Conservation (phyloP, 2,888 invertebrate species). For the Xylota sylvarum region DNA sequence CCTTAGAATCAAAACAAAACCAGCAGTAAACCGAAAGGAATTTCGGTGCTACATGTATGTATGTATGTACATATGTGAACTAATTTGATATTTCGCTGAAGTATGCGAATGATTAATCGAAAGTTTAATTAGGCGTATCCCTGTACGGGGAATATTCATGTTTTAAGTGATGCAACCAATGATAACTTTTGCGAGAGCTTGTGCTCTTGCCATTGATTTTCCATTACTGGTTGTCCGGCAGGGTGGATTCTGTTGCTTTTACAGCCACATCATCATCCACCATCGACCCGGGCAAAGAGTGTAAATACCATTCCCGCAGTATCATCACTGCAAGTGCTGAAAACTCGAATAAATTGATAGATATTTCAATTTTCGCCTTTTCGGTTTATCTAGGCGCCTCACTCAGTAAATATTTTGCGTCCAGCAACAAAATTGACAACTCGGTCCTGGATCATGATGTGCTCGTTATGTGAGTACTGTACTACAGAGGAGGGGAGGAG, state of each 20-base stretch:
- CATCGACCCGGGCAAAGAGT: constrained; percentile 24
- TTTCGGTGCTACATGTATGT: background rate
- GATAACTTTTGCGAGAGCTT: constrained; percentile 71
- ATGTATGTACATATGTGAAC: background rate
- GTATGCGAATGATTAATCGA: constrained; percentile 78
- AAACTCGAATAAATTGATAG: constrained; percentile 73
- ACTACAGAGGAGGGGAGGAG: constrained; percentile 1
- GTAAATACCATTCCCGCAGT: constrained; percentile 63
- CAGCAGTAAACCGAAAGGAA: constrained; percentile 1
- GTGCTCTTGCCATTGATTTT: constrained; percentile 76
- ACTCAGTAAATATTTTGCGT: constrained; percentile 71
- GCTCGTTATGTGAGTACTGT: constrained; percentile 38
- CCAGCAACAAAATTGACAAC: constrained; percentile 65
- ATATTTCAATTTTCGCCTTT: constrained; percentile 75
- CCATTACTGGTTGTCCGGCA: constrained; percentile 60
- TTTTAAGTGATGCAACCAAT: constrained; percentile 72
- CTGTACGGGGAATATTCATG: constrained; percentile 62
- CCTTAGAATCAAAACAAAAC: background rate
- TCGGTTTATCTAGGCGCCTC: constrained; percentile 71
- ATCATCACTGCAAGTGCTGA: constrained; percentile 73
- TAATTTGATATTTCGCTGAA: constrained; percentile 71
- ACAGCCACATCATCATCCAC: constrained; percentile 41
- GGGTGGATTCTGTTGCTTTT: background rate
- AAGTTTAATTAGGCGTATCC: constrained; percentile 78
- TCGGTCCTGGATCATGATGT: constrained; percentile 43